These are phyloP conservation scores for Aporrectodea caliginosa DNA, from an alignment of 1,140 invertebrate species.

Conservation along the genomic window DNA sequence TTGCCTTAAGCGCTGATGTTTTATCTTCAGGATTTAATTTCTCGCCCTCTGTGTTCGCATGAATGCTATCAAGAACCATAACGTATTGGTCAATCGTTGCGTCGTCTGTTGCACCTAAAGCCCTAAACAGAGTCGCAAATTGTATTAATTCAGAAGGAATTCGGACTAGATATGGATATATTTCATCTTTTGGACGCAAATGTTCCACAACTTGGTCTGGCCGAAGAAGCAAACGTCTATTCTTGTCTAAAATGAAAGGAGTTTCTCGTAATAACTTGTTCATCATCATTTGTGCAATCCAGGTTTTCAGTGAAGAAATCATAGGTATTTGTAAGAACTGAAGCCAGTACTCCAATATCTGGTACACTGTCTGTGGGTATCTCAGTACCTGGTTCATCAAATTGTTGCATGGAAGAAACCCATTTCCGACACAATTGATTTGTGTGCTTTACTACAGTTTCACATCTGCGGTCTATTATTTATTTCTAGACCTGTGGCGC, in stretches of 20 bases:
- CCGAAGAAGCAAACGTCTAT: slow-evolving; percentile 29
- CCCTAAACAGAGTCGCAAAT: slow-evolving; percentile 37
- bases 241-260: neutral
- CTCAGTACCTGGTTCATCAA: no score
- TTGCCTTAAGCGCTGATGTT: slow-evolving; percentile 32
- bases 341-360: neutral
- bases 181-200: slow-evolving; percentile 34
- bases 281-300: neutral
- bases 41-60: slow-evolving; percentile 24
- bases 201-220: slow-evolving; percentile 35
- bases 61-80: slow-evolving; percentile 29
- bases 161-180: slow-evolving; percentile 37
- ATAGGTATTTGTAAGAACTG: neutral
- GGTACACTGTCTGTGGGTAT: neutral
- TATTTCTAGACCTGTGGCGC: neutral
- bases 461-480: neutral
- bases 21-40: slow-evolving; percentile 36
- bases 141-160: slow-evolving; percentile 35
- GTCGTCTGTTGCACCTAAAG: slow-evolving; percentile 35
- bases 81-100: slow-evolving; percentile 36
- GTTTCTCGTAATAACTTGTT: neutral
- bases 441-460: neutral
- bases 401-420: no score
- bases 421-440: neutral
- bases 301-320: neutral